A percentile compares a stretch with the other conserved stretches of the same genome.
Conservation (phyloP, 1,140 invertebrate genomes). For the Sinella curviseta region DNA sequence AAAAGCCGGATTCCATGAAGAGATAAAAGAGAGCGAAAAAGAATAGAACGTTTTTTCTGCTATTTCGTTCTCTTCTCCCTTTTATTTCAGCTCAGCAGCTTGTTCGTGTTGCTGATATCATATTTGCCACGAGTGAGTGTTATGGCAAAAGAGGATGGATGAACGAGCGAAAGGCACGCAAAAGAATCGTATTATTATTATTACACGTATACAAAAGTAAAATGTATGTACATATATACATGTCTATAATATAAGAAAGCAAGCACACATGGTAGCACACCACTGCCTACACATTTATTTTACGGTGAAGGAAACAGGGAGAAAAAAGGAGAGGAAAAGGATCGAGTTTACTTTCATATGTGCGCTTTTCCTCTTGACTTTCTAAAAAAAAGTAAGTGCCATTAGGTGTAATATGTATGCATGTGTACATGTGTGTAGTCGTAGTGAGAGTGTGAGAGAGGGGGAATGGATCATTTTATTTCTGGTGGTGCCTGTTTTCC, state of each 20-base stretch:
- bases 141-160: neutral
- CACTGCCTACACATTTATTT: neutral
- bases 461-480: neutral
- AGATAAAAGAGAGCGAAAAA: conserved; percentile 6
- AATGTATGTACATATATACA: neutral
- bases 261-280: neutral
- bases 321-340: neutral
- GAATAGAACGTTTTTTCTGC: neutral
- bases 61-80: neutral
- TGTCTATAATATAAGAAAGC: too few species aligned
- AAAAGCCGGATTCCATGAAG: neutral
- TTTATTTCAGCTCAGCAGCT: neutral
- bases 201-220: neutral
- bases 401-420: neutral
- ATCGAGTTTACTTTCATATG: neutral
- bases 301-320: neutral
- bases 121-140: neutral
- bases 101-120: neutral
- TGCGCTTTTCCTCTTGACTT: neutral
- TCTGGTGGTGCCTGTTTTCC: neutral
- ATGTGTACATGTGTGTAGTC: neutral
- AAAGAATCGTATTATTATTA: neutral
- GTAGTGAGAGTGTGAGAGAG: neutral
- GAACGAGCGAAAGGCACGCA: conserved; percentile 14
- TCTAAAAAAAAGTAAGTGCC: neutral